Conservation (phyloP, 2,888 invertebrate genomes). For the Nineta flava region DNA sequence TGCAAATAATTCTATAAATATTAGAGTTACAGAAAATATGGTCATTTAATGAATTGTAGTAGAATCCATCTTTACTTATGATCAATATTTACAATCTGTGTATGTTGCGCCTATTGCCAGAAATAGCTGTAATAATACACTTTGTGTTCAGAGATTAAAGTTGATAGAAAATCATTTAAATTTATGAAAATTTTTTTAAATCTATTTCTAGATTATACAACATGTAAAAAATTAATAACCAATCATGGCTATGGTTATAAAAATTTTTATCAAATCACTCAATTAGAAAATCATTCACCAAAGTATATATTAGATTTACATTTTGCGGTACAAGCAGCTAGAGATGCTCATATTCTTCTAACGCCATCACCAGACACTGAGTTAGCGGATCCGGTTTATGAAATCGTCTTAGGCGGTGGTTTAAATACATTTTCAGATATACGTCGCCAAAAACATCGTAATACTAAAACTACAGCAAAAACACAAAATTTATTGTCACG, state of each 20-base stretch:
- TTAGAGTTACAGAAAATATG: too few species aligned
- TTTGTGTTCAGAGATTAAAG: too few species aligned
- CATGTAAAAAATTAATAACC: conserved; percentile 39
- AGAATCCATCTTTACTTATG: too few species aligned
- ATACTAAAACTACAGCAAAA: conserved; percentile 37
- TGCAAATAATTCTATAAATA: too few species aligned
- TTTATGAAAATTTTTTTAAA: too few species aligned
- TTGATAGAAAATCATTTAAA: too few species aligned
- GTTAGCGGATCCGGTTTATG: conserved; percentile 41
- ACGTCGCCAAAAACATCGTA: conserved; percentile 37
- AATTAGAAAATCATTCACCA: conserved; percentile 1
- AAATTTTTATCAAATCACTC: conserved; percentile 34
- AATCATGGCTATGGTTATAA: conserved; percentile 39
- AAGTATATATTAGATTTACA: conserved; percentile 36
- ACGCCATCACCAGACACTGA: conserved; percentile 33
- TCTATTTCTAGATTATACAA: conserved; percentile 19
- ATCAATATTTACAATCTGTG: too few species aligned
- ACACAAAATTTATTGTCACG: conserved; percentile 40
- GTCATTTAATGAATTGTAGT: too few species aligned
- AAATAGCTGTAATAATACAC: too few species aligned
- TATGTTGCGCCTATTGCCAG: too few species aligned
- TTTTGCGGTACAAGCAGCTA: conserved; percentile 45
- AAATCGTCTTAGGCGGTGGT: conserved; percentile 58
- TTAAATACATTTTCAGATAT: conserved; percentile 53
- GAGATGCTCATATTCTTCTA: conserved; percentile 53